phyloP scores from a whole-genome alignment of 2,797 vertebrate genomes.

The Melanotaenia pygmaea region DNA sequence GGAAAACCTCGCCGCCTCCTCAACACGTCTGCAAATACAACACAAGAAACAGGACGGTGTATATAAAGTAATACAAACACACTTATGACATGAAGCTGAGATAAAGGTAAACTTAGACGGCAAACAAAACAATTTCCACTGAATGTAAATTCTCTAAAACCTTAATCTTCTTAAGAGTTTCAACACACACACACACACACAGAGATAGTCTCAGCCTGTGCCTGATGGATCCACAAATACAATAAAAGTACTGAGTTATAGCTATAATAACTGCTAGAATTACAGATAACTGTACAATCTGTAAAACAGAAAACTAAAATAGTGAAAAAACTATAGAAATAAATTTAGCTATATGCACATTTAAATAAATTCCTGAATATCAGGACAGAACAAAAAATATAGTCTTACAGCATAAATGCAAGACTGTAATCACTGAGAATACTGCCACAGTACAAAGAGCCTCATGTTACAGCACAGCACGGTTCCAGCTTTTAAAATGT shows the following conservation, averaged over 20 bases:
- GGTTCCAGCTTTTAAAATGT: not conserved
- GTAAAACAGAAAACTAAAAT: not conserved
- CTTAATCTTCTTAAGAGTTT: constrained; percentile 75
- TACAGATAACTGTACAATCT: not conserved
- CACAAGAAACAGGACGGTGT: not conserved
- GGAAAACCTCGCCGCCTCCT: constrained; percentile 89
- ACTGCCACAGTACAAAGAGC: not conserved
- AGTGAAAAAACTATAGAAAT: too few relatives aligned
- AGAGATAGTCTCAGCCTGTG: not conserved
- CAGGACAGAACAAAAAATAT: not conserved
- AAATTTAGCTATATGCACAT: not conserved
- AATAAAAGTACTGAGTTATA: constrained; percentile 8
- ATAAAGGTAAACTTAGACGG: constrained; percentile 18
- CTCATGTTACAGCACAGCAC: not conserved
- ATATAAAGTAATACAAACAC: not conserved
- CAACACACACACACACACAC: constrained; percentile 11
- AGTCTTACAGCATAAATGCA: not conserved
- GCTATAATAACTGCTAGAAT: not conserved
- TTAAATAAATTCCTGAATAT: not conserved
- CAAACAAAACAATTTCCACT: constrained; percentile 35
- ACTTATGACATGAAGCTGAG: not conserved
- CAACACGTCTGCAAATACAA: constrained; percentile 83
- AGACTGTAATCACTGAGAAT: not conserved
- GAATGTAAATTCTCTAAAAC: constrained; percentile 64
- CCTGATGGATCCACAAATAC: constrained; percentile 13